These are phyloP conservation scores for Spicauda simplicius DNA, from an alignment of 2,888 invertebrate genomes.

Conservation along the genomic window DNA sequence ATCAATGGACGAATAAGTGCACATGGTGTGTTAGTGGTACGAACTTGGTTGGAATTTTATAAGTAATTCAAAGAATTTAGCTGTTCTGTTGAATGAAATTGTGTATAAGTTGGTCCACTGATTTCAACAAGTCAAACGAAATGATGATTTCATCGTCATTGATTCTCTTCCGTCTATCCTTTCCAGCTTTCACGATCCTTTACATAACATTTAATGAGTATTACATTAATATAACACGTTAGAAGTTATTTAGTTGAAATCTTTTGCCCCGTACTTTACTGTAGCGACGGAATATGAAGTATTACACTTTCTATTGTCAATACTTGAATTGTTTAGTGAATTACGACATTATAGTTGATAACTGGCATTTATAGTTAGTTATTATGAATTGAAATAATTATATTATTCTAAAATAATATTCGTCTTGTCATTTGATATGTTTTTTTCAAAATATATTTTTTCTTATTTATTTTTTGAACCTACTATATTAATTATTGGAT, in stretches of 20 bases:
- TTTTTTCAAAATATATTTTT: constrained; percentile 14
- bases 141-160: not conserved
- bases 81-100: not conserved
- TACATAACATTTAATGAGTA: constrained; percentile 18
- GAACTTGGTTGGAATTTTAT: not conserved
- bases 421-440: constrained; percentile 71
- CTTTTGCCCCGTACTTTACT: constrained; percentile 35
- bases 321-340: constrained; percentile 70
- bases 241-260: constrained; percentile 52
- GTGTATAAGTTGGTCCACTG: not conserved
- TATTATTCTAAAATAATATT: constrained; percentile 84
- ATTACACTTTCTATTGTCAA: constrained; percentile 61
- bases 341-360: constrained; percentile 74
- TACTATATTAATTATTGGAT: not conserved
- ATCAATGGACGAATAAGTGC: not conserved
- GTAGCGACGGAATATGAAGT: constrained; percentile 60
- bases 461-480: not conserved
- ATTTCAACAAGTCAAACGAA: not conserved
- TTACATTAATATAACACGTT: constrained; percentile 23
- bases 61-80: not conserved
- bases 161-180: constrained; percentile 25
- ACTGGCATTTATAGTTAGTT: constrained; percentile 84
- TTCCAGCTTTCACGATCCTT: constrained; percentile 15
- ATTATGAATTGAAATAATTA: constrained; percentile 85
- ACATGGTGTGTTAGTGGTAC: not conserved